phyloP scores from a whole-genome alignment of 2,888 invertebrate species.

The Agriopis leucophaearia region DNA sequence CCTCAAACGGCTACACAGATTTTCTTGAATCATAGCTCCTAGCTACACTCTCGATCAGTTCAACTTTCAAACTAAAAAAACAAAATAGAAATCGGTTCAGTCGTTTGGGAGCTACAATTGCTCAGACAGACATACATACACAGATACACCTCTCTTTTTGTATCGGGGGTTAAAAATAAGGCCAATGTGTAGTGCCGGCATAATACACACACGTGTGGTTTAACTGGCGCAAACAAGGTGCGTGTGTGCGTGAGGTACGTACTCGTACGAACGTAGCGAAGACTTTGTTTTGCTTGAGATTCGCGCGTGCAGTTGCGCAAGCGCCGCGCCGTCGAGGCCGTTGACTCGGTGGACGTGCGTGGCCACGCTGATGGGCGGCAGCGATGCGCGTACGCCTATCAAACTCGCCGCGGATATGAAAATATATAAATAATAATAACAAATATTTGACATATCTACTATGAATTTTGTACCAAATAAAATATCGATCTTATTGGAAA shows the following conservation, averaged over 20 bases:
- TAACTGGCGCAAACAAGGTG: slow-evolving; percentile 56
- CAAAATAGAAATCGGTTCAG: too few species aligned
- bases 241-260: slow-evolving; percentile 52
- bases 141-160: too few species aligned
- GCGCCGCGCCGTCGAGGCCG: slow-evolving; percentile 78
- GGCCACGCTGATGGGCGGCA: slow-evolving; percentile 37
- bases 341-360: slow-evolving; percentile 68
- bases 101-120: too few species aligned
- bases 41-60: too few species aligned
- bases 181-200: not conserved
- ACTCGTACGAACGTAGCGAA: slow-evolving; percentile 62
- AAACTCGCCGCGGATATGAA: not conserved
- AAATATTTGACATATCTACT: too few species aligned
- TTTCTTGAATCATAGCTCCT: too few species aligned
- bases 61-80: too few species aligned
- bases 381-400: slow-evolving; percentile 40
- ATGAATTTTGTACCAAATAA: too few species aligned
- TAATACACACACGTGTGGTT: slow-evolving; percentile 28
- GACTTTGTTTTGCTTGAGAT: slow-evolving; percentile 85
- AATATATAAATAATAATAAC: not conserved
- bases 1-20: too few species aligned
- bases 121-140: too few species aligned
- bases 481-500: too few species aligned
- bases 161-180: not conserved
- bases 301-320: slow-evolving; percentile 85